Conservation (phyloP, 2,888 invertebrate species). For the Halocaridina rubra region DNA sequence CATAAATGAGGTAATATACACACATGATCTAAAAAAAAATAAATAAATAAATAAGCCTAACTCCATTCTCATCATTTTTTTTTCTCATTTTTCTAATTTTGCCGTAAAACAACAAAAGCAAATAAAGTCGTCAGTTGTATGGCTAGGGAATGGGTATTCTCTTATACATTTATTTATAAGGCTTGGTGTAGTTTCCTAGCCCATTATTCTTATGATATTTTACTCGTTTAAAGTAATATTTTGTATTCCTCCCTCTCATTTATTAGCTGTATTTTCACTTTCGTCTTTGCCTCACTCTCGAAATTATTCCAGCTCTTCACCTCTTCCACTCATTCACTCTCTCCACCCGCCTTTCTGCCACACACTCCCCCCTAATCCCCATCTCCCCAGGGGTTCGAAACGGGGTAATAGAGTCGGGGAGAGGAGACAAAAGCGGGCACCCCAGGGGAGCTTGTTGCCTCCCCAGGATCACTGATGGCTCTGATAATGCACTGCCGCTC, state of each 20-base stretch:
- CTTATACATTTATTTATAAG: too few relatives aligned
- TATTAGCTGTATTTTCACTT: too few relatives aligned
- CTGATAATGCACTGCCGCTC: constrained; percentile 34
- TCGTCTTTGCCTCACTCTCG: background rate
- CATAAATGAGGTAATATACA: too few relatives aligned
- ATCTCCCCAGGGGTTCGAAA: background rate
- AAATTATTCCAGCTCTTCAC: background rate
- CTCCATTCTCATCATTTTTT: background rate
- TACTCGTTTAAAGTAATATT: background rate
- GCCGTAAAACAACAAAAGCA: background rate
- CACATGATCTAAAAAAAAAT: too few relatives aligned
- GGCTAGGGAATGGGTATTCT: background rate
- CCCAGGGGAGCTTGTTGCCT: constrained; percentile 37
- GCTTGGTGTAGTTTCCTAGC: too few relatives aligned
- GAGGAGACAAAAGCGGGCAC: constrained; percentile 41
- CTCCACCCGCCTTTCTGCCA: background rate
- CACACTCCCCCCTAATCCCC: background rate
- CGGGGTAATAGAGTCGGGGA: constrained; percentile 46
- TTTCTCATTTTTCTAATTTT: background rate
- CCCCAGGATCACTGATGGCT: constrained; percentile 35
- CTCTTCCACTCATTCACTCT: background rate
- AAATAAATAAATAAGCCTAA: background rate
- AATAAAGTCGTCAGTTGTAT: background rate
- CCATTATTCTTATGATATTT: background rate
- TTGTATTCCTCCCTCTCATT: background rate